Percentiles rank a stretch among this genome's conserved stretches.
Conservation (phyloP, 1,140 invertebrate species). For the Cheumatopsyche charites region DNA sequence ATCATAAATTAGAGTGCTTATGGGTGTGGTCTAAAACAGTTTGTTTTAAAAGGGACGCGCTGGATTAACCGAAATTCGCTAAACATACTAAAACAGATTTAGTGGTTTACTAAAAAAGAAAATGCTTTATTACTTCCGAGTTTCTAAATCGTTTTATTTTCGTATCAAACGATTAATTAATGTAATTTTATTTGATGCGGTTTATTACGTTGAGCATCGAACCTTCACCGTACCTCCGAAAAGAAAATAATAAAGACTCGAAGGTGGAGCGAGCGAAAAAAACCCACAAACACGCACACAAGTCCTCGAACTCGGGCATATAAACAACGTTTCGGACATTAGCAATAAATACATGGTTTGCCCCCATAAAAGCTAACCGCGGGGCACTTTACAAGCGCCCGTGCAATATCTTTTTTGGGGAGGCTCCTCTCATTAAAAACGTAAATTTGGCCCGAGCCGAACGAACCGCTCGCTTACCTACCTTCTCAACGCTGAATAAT, state of each 20-base stretch:
- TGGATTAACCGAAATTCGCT: too few species aligned
- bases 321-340: conserved; percentile 13
- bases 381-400: conserved; percentile 17
- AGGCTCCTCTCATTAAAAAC: conserved; percentile 15
- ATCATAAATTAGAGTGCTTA: too few species aligned
- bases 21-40: too few species aligned
- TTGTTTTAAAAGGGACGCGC: too few species aligned
- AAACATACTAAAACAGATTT: too few species aligned
- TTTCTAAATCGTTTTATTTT: too few species aligned
- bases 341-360: conserved; percentile 21
- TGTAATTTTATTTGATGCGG: too few species aligned
- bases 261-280: background rate
- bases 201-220: too few species aligned
- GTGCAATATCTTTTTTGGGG: conserved; percentile 18
- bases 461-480: conserved; percentile 1
- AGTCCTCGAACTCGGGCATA: background rate
- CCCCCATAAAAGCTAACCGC: conserved; percentile 20
- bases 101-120: too few species aligned
- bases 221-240: background rate
- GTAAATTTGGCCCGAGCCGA: conserved; percentile 9
- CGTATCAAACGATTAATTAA: too few species aligned
- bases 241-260: background rate
- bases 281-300: too few species aligned
- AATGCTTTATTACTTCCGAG: too few species aligned
- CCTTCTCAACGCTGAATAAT: background rate